A percentile compares a stretch with the other conserved stretches of the same genome.
Conservation (phyloP, 2,113 vertebrate species). For the Microtus oregoni region DNA sequence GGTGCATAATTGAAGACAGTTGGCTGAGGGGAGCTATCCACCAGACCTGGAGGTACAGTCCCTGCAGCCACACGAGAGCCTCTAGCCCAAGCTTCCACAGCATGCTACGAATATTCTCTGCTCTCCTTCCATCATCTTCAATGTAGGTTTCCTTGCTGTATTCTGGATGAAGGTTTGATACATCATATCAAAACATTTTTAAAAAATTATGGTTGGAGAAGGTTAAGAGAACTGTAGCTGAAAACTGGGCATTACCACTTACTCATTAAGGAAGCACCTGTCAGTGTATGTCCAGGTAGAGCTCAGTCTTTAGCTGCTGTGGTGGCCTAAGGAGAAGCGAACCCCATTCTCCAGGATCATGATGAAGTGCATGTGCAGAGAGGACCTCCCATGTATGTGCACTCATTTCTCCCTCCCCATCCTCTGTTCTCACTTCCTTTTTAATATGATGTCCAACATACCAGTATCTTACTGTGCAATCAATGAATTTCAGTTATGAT, state of each 20-base stretch:
- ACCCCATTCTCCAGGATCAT: background rate
- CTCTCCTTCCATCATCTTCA: background rate
- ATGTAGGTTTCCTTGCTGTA: background rate
- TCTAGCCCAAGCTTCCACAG: background rate
- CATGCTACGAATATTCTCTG: background rate
- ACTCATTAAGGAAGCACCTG: slow-evolving; percentile 1
- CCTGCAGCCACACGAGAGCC: background rate
- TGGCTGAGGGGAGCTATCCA: background rate
- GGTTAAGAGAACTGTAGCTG: slow-evolving; percentile 1
- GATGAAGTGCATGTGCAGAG: background rate
- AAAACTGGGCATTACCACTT: slow-evolving; percentile 30
- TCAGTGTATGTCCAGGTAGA: background rate
- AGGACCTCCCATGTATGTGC: background rate
- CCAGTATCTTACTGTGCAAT: slow-evolving; percentile 26
- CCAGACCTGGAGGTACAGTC: background rate
- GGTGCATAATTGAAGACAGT: background rate
- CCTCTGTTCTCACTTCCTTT: slow-evolving; percentile 38
- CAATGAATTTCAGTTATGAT: slow-evolving; percentile 41
- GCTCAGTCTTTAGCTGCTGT: background rate
- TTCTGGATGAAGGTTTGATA: background rate
- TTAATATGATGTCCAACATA: slow-evolving; percentile 23
- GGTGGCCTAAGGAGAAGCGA: background rate
- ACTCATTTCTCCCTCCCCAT: background rate
- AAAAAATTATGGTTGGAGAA: slow-evolving; percentile 18
- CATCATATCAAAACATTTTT: slow-evolving; percentile 1